A percentile compares a stretch with the other conserved stretches of the same genome.
These are phyloP conservation scores for Apodemia duryi DNA, from an alignment of 2,888 invertebrate genomes.

Conservation along the genomic window DNA sequence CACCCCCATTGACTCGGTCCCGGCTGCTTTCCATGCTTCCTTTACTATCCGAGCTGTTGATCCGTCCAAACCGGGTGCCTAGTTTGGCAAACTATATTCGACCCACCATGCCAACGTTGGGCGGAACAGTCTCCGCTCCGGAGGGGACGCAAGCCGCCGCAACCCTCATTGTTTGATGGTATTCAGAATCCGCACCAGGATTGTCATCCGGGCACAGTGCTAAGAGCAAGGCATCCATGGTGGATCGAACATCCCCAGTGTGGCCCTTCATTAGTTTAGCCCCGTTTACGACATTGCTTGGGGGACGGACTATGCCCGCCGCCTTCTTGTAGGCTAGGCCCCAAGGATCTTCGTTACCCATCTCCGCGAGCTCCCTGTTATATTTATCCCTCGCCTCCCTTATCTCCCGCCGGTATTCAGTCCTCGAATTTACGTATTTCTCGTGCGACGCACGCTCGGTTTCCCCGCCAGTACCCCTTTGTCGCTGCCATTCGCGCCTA, in stretches of 20 bases:
- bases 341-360: neutral
- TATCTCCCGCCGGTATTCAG: neutral
- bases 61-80: constrained; percentile 38
- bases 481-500: neutral
- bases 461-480: neutral
- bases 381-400: neutral
- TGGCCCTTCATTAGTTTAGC: neutral
- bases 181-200: constrained; percentile 20
- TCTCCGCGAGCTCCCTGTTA: neutral
- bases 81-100: constrained; percentile 33
- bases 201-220: constrained; percentile 39
- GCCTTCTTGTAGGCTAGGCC: neutral
- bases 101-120: constrained; percentile 10
- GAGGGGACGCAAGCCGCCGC: constrained; percentile 30
- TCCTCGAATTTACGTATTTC: neutral
- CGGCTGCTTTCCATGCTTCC: constrained; percentile 29
- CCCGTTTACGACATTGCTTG: neutral
- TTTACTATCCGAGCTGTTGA: constrained; percentile 31
- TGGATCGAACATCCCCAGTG: constrained; percentile 22
- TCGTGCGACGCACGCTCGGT: neutral
- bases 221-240: constrained; percentile 28
- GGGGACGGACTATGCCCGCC: constrained; percentile 16
- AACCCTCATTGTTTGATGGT: constrained; percentile 32
- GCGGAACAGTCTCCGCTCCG: constrained; percentile 28
- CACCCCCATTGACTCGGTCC: constrained; percentile 24